These are phyloP conservation scores for Pipa parva DNA, from an alignment of 2,113 vertebrate genomes.

Conservation along the genomic window DNA sequence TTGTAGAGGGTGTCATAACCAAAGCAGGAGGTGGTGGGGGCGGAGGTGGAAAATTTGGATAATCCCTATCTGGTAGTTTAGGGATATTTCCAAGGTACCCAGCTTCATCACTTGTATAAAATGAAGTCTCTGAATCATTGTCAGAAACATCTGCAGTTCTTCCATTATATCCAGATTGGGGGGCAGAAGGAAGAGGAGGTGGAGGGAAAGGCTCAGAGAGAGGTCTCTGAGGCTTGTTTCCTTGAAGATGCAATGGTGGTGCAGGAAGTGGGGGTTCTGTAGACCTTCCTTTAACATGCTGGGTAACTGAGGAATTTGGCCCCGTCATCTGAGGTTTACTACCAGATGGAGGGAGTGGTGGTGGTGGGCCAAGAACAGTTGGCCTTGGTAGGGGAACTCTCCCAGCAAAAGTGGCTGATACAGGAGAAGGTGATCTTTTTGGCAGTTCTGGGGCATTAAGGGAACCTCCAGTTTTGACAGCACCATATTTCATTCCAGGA, in stretches of 20 bases:
- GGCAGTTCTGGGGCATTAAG: slow-evolving; percentile 48
- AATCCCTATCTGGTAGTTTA: slow-evolving; percentile 14
- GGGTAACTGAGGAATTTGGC: slow-evolving; percentile 46
- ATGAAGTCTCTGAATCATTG: slow-evolving; percentile 45
- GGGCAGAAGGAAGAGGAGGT: slow-evolving; percentile 48
- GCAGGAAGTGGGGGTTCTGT: slow-evolving; percentile 51
- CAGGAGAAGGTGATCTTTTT: slow-evolving; percentile 46
- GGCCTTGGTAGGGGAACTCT: slow-evolving; percentile 46
- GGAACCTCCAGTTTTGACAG: slow-evolving; percentile 40
- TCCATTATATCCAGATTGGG: slow-evolving; percentile 53
- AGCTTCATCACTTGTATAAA: slow-evolving; percentile 23
- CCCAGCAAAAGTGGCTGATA: slow-evolving; percentile 41
- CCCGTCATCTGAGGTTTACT: slow-evolving; percentile 48
- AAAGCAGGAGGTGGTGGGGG: slow-evolving; percentile 27
- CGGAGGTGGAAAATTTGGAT: slow-evolving; percentile 26
- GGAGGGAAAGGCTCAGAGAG: slow-evolving; percentile 44
- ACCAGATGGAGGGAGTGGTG: slow-evolving; percentile 45
- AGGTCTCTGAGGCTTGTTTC: slow-evolving; percentile 65
- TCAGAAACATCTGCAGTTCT: slow-evolving; percentile 53
- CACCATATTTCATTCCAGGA: slow-evolving; percentile 53
- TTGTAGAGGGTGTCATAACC: slow-evolving; percentile 1
- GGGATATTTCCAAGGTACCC: neutral
- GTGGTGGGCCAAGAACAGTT: slow-evolving; percentile 55
- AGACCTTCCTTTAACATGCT: slow-evolving; percentile 51
- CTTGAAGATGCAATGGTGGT: slow-evolving; percentile 40